Base-by-base conservation (phyloP, 2,797 vertebrate species). In the Anas bahamensis region DNA sequence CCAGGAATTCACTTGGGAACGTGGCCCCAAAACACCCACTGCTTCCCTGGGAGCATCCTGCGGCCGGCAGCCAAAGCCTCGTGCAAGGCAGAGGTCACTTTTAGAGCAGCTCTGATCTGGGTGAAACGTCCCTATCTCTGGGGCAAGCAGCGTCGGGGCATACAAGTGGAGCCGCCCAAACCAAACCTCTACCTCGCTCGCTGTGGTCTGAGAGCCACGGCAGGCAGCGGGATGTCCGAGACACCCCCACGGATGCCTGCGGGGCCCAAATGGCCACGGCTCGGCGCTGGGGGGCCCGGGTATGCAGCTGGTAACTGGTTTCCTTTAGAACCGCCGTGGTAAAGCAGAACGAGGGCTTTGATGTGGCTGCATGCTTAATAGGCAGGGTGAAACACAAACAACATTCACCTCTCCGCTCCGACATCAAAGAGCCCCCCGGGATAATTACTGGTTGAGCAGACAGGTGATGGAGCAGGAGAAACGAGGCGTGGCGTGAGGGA, bases 341-440 rank as follows among this genome's bases (percentile, higher is more conserved):
- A 83, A 83, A 82, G 85, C 46, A 70, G 89, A 89, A 92, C 17
- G 22, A 82, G 68, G 52, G 65, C 87, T 96, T 95, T 96, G 96
- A 97, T 95, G 93, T 92, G 90, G 94, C 57, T 91, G 66, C 83
- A 33, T 52, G 70, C 78, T 86, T 89, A 93, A 95, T 19, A 92
- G 77, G 69, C 74, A 88, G 50, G 53, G 60, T 65, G 71, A 91
- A 94, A 93, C 52, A 90, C 78, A 94, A 77, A 92, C 82, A 80
- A 9, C 74, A 88, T 91, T 90, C 95, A 59, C 79, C 44, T 92
- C 91, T 63, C 83, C 92, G 64, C 71, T 50, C 52, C 39, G 31
- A 53, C 89, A 84, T 95, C 94, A 96, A 96, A 95, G 91, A 48
- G 37, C 77, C 76, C 80, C 33, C 33, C 44, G 7, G 41, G 31